Conservation (phyloP, 2,113 vertebrate species). For the Oryzias celebensis region DNA sequence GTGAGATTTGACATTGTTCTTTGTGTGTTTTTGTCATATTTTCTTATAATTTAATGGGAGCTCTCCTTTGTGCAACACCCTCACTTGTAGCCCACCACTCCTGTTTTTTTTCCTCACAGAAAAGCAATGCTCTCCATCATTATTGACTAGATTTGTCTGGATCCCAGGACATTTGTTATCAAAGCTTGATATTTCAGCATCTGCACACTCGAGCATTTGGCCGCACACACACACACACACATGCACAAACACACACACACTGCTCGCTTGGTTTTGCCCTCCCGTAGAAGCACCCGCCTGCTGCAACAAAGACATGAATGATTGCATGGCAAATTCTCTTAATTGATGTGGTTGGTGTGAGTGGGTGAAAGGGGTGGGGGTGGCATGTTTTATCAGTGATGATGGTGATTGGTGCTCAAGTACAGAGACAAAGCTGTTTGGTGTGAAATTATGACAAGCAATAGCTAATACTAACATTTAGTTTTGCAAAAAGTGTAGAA, state of each 20-base stretch:
- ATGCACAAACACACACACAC: not conserved
- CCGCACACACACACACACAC: not conserved
- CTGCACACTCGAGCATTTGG: constrained; percentile 20
- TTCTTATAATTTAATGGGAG: no score
- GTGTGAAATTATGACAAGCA: constrained; percentile 13
- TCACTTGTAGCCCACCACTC: constrained; percentile 19
- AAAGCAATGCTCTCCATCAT: constrained; percentile 60
- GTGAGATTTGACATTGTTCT: no score
- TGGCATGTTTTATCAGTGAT: not conserved
- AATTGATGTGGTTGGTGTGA: not conserved
- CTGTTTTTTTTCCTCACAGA: constrained; percentile 33
- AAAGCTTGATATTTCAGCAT: constrained; percentile 51
- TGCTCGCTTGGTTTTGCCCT: not conserved
- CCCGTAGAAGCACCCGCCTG: constrained; percentile 14
- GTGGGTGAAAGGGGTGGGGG: not conserved
- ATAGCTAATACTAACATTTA: constrained; percentile 2
- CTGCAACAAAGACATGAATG: constrained; percentile 11
- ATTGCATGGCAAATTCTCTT: not conserved
- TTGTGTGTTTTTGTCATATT: no score
- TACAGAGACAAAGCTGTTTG: constrained; percentile 10
- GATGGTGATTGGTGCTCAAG: not conserved
- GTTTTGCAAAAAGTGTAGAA: not conserved
- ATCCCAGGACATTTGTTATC: constrained; percentile 59
- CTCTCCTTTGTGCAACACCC: not conserved
- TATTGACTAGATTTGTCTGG: constrained; percentile 47